These are phyloP conservation scores for Onychorhynchus coronatus DNA, from an alignment of 2,113 vertebrate genomes.

Conservation along the genomic window DNA sequence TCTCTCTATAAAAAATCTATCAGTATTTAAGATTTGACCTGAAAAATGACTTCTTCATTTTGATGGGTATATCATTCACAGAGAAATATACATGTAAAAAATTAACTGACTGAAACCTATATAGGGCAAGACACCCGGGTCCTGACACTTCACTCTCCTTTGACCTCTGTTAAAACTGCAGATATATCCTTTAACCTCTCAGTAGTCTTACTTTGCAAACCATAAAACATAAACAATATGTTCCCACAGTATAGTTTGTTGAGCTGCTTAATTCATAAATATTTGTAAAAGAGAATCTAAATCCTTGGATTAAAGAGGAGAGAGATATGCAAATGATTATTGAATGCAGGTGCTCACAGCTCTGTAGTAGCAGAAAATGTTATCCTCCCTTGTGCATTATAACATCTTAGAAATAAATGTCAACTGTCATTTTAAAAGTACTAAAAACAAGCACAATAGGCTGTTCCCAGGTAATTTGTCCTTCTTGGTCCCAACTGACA, in stretches of 20 bases:
- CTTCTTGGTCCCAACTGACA: slow-evolving; percentile 40
- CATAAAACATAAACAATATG: not conserved
- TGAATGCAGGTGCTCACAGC: slow-evolving; percentile 42
- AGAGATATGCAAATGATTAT: slow-evolving; percentile 40
- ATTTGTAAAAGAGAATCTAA: slow-evolving; percentile 48
- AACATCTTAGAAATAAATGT: slow-evolving; percentile 69
- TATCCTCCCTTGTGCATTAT: slow-evolving; percentile 14
- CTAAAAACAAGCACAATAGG: slow-evolving; percentile 41
- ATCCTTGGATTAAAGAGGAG: slow-evolving; percentile 33
- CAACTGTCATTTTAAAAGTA: slow-evolving; percentile 58
- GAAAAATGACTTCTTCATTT: not conserved
- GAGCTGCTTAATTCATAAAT: slow-evolving; percentile 35
- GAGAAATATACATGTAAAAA: not conserved
- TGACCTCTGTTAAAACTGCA: not conserved
- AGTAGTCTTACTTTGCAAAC: not conserved
- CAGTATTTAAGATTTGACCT: not conserved
- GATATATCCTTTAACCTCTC: not conserved
- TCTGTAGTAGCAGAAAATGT: slow-evolving; percentile 3
- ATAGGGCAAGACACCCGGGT: not conserved
- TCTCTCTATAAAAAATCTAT: not conserved
- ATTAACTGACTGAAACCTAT: not conserved
- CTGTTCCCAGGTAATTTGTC: slow-evolving; percentile 49
- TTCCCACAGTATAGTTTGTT: not conserved
- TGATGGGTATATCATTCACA: not conserved
- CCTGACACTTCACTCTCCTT: not conserved